A percentile compares a stretch with the other conserved stretches of the same genome.
Conservation (phyloP, 2,888 invertebrate genomes). For the Cheilosia vulpina region DNA sequence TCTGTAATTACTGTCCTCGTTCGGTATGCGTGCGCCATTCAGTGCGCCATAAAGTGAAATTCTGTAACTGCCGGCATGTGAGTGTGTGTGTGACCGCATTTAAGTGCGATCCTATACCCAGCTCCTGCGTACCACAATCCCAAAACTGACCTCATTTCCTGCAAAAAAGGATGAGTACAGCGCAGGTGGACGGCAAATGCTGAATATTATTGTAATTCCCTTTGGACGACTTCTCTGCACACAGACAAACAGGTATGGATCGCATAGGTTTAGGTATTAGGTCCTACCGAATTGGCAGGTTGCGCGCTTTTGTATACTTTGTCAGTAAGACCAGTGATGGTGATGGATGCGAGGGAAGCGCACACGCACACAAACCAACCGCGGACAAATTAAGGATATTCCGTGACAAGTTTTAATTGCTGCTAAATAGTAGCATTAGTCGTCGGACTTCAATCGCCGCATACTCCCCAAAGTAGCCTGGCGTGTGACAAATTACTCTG, state of each 20-base stretch:
- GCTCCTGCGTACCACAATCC: constrained; percentile 19
- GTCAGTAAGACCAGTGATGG: neutral
- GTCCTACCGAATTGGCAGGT: constrained; percentile 3
- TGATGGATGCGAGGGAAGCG: neutral
- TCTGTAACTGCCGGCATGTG: neutral
- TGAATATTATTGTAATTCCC: constrained; percentile 49
- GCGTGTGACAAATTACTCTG: constrained; percentile 50
- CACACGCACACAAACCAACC: constrained; percentile 10
- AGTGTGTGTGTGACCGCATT: constrained; percentile 44
- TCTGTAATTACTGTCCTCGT: constrained; percentile 52
- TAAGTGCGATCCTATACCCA: constrained; percentile 48
- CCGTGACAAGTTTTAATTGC: constrained; percentile 72
- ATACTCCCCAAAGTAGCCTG: constrained; percentile 26
- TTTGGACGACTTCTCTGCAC: neutral
- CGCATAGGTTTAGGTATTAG: neutral
- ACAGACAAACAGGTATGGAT: neutral
- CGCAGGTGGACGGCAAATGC: constrained; percentile 27
- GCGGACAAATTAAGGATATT: constrained; percentile 69
- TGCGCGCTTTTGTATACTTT: neutral
- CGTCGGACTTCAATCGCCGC: neutral
- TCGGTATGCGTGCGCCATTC: constrained; percentile 31
- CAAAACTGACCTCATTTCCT: constrained; percentile 46
- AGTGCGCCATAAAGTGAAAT: neutral
- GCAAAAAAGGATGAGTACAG: constrained; percentile 27
- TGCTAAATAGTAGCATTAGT: constrained; percentile 62